Base-by-base conservation (phyloP, 2,113 vertebrate genomes). In the Calidris pygmaea region DNA sequence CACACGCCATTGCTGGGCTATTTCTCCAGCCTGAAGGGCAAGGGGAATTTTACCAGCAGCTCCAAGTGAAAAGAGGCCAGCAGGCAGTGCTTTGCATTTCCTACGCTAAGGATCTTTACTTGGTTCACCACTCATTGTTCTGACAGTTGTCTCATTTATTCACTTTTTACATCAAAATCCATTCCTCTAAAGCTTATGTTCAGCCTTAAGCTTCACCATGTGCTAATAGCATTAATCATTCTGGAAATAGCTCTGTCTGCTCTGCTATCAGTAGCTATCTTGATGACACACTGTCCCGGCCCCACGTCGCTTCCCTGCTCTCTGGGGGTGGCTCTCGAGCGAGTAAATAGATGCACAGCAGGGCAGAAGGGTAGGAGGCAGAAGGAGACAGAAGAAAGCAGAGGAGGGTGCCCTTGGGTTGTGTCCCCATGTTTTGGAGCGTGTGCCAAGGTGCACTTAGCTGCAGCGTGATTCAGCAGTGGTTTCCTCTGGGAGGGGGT, bases 61-160 rank as follows among this genome's bases (percentile, higher is more conserved):
- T 82, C 75, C 79, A 78, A 75, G 90, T 34, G 58, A 75, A 75
- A 92, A 81, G 39, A 89, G 30, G 66, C 73, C 86, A 95, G 84
- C 62, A 75, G 86, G 68, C 85, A 94, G 43, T 52, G 88, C 53
- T 96, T 85, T 89, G 52, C 70, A 87, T 93, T 37, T 90, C 58
- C 41, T 85, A n/a, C 1, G 2, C 86, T 81, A 59, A 75, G 68
- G 45, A 90, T 80, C 75, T 85, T 75, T 70, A 59, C 48, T 93
- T 79, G 94, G 48, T 91, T 94, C 95, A 85, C 71, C 91, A 94
- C 82, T 95, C 75, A 94, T 93, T 96, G 62, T 94, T 94, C 95
- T 97, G 95, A 95, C 93, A 94, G 90, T 97, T 87, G 87, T 93
- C 95, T 96, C 93, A 90, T 96, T 97, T 96, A 95, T 94, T 96